Evolutionary conservation across 92 coral and sea anemone genomes (phyloP), one percentile per base, ranked within the genome.

Genomic region (Actinernus sp.): DNA sequence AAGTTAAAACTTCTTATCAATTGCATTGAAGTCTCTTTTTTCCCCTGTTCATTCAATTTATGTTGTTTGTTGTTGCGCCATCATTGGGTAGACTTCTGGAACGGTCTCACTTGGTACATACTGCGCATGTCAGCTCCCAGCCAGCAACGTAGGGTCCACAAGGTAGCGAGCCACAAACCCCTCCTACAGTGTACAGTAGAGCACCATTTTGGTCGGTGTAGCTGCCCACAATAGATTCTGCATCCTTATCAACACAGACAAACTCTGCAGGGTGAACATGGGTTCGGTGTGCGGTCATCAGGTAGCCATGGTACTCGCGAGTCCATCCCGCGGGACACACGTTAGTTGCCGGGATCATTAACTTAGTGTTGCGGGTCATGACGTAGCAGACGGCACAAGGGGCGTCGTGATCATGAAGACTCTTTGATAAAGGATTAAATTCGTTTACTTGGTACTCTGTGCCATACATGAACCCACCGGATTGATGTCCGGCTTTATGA

Each of bases 291-390:
- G 0, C 80, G 16, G 90, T 71, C 90, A 84, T 84, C 53, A 84
- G 39, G 50, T 77, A 80, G 60, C 92, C 92, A 39, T 80, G 74
- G 63, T 86, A 86, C 88, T 86, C 90, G 47, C 65, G 36, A 49
- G n/a, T n/a, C n/a, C n/a, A n/a, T n/a, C n/a, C n/a, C n/a, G n/a
- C n/a, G n/a, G n/a, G n/a, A n/a, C n/a, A n/a, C n/a, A n/a, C n/a
- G n/a, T n/a, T n/a, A n/a, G n/a, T n/a, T n/a, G n/a, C n/a, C n/a
- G n/a, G n/a, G 20, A 73, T 74, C 88, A 86, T 86, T 37, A 86
- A 25, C 80, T 72, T 71, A 25, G 78, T 33, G 30, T 63, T 74
- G 54, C 92, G 92, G 26, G 83, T 71, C n/a, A n/a, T n/a, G n/a
- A n/a, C n/a, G n/a, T n/a, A n/a, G n/a, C n/a, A n/a, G n/a, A n/a